Conservation (phyloP, 2,113 vertebrate genomes). For the Bolborhynchus lineola region DNA sequence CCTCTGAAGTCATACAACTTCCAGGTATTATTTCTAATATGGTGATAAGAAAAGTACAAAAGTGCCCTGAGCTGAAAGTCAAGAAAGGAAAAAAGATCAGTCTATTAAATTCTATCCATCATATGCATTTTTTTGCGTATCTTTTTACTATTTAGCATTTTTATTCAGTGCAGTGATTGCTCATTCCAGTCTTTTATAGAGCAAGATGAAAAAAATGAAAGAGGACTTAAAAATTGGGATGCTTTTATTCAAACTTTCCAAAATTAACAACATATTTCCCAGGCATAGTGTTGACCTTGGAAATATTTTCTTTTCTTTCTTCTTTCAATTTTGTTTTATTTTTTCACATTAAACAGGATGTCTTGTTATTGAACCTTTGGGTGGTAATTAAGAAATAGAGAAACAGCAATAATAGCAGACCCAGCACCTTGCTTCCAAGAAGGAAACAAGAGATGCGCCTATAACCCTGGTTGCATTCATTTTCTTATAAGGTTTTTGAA, state of each 20-base stretch:
- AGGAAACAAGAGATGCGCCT: not conserved
- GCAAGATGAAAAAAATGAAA: not conserved
- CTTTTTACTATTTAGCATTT: not conserved
- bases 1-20: not conserved
- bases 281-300: fast-evolving
- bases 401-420: not conserved
- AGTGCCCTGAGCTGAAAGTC: not conserved
- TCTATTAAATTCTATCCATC: not conserved
- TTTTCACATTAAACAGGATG: not conserved
- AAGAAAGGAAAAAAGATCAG: not conserved
- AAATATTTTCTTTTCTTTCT: not conserved
- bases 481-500: not conserved
- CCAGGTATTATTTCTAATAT: not conserved
- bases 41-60: not conserved
- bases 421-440: not conserved
- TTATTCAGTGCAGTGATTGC: not conserved
- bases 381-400: not conserved
- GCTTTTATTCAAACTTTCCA: not conserved
- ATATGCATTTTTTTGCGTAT: not conserved
- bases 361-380: not conserved
- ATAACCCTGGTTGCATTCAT: not conserved
- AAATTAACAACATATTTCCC: not conserved
- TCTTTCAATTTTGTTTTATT: not conserved
- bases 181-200: not conserved
- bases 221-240: not conserved